These are phyloP conservation scores for human DNA, from an alignment of 2,113 vertebrate species.

Conservation along the genomic window GRCh38 chr9:122220501-122221000, in stretches of 20 bases:
- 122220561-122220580: conserved; percentile 38
- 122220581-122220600: background rate
- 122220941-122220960: background rate
- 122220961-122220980: background rate
- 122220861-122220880: background rate
- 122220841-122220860: background rate
- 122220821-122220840: background rate
- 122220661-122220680: background rate
- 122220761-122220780: background rate
- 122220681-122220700: background rate
- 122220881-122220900: background rate
- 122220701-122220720: background rate
- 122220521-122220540: conserved; percentile 74
- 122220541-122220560: conserved; percentile 70
- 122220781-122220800: background rate
- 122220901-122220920: background rate
- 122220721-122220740: background rate
- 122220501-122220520: background rate
- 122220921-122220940: background rate
- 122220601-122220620: background rate
- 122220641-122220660: background rate
- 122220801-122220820: no score
- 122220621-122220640: background rate
- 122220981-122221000: background rate
- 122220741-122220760: background rate